phyloP scores from a whole-genome alignment of 2,888 invertebrate genomes.

The Cynaeus angustus region DNA sequence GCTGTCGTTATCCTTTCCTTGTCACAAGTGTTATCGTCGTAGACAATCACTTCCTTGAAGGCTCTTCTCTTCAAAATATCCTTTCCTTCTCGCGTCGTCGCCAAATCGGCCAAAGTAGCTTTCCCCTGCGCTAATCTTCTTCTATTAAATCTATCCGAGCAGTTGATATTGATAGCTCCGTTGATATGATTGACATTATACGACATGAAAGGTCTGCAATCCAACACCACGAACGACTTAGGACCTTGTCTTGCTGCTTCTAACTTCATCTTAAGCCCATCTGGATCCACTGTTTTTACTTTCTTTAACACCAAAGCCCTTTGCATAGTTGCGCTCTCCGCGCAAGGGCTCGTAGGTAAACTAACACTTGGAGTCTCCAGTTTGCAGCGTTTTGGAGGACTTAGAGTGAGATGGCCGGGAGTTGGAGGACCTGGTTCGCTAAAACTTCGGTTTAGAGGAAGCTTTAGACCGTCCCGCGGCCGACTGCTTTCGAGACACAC shows the following conservation, averaged over 20 bases:
- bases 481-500: conserved; percentile 73
- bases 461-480: conserved; percentile 75
- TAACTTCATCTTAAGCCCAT: conserved; percentile 73
- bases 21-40: conserved; percentile 80
- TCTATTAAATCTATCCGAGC: conserved; percentile 81
- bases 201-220: conserved; percentile 81
- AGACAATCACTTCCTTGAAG: conserved; percentile 79
- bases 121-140: conserved; percentile 80
- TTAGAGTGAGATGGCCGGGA: conserved; percentile 65
- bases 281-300: conserved; percentile 73
- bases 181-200: conserved; percentile 81
- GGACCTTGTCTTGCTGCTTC: conserved; percentile 63
- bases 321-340: conserved; percentile 74
- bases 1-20: conserved; percentile 75
- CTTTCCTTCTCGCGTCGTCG: conserved; percentile 78
- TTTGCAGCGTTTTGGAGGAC: conserved; percentile 73
- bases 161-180: conserved; percentile 82
- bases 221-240: conserved; percentile 74
- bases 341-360: conserved; percentile 74
- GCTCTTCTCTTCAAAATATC: conserved; percentile 75
- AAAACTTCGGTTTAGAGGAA: conserved; percentile 74
- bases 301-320: conserved; percentile 73
- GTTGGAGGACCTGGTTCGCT: conserved; percentile 74
- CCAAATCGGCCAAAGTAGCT: conserved; percentile 79
- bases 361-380: conserved; percentile 72